Conservation (phyloP, 2,797 vertebrate genomes). For the Nasua narica region DNA sequence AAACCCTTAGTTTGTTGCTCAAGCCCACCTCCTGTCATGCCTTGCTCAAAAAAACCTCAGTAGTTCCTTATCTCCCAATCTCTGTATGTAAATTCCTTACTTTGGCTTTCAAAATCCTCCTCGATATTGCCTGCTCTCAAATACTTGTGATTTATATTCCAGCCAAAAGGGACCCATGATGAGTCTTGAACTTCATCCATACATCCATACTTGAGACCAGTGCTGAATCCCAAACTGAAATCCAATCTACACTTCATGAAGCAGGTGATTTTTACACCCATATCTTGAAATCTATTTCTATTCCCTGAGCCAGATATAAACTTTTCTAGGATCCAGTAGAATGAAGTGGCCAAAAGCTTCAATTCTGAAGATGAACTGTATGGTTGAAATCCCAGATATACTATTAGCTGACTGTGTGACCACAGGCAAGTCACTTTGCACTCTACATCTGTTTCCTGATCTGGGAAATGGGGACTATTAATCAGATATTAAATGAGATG, state of each 20-base stretch:
- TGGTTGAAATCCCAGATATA: neutral
- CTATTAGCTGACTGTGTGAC: neutral
- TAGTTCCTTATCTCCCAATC: neutral
- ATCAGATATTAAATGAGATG: constrained; percentile 38
- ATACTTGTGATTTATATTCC: neutral
- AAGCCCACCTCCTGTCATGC: neutral
- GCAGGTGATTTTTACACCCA: neutral
- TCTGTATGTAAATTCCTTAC: neutral
- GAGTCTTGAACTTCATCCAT: neutral
- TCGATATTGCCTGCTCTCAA: neutral
- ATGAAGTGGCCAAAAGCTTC: neutral
- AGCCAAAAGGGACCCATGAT: neutral
- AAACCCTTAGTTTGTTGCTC: too few relatives aligned
- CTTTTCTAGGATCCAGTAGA: neutral
- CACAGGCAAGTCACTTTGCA: neutral
- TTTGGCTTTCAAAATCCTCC: neutral
- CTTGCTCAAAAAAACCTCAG: neutral
- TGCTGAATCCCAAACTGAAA: neutral
- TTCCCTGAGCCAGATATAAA: neutral
- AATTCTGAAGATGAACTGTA: neutral
- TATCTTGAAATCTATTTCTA: constrained; percentile 8
- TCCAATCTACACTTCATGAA: neutral
- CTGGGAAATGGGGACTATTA: constrained; percentile 20
- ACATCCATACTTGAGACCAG: neutral
- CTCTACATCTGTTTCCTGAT: neutral